phyloP scores from a whole-genome alignment of 2,888 invertebrate genomes.

The Parnassius orleans region DNA sequence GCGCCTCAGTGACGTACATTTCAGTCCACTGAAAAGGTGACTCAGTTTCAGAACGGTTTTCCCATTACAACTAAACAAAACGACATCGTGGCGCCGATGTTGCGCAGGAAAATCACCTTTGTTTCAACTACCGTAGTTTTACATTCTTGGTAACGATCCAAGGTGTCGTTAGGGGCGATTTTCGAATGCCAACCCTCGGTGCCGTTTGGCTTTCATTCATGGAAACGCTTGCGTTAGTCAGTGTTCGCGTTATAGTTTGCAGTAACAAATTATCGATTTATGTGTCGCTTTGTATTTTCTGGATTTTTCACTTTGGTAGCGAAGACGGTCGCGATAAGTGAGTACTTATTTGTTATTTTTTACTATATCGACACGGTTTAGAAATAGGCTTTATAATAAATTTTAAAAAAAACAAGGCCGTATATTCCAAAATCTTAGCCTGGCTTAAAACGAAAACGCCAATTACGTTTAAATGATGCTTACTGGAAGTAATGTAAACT shows the following conservation, averaged over 20 bases:
- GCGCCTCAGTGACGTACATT: conserved; percentile 23
- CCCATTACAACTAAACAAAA: conserved; percentile 16
- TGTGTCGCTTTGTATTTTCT: conserved; percentile 33
- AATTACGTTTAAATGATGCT: no score
- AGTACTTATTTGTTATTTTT: conserved; percentile 12
- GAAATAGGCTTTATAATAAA: no score
- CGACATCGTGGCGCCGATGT: neutral
- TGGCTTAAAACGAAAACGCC: no score
- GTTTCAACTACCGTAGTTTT: neutral
- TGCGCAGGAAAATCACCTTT: conserved; percentile 14
- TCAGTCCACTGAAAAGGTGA: conserved; percentile 14
- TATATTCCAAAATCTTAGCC: no score
- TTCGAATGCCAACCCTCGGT: conserved; percentile 2
- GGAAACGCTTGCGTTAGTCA: conserved; percentile 13
- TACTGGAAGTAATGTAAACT: no score
- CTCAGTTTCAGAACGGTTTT: conserved; percentile 19
- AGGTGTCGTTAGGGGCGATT: conserved; percentile 16
- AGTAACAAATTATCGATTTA: conserved; percentile 23
- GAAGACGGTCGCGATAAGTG: conserved; percentile 28
- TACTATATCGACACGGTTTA: no score
- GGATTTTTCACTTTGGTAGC: conserved; percentile 23
- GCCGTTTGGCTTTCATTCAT: conserved; percentile 16
- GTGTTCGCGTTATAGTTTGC: neutral
- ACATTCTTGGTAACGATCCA: conserved; percentile 22
- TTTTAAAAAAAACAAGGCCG: no score